These are phyloP conservation scores for Artibeus jamaicensis DNA, from an alignment of 2,797 vertebrate genomes.

Conservation along the genomic window DNA sequence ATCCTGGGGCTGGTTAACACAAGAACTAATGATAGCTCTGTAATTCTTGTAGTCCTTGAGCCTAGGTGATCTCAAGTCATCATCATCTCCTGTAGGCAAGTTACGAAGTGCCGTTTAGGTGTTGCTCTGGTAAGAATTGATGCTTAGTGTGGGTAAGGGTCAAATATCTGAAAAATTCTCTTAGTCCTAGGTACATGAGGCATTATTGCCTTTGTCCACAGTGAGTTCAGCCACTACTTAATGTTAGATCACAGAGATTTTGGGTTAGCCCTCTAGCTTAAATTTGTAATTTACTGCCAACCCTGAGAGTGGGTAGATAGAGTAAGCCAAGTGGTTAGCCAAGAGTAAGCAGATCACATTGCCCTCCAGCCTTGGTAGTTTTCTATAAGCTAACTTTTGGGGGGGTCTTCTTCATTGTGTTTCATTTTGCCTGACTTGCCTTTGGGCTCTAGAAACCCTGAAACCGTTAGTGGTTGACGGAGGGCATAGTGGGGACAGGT, in stretches of 20 bases:
- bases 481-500: background rate
- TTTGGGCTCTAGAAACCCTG: conserved; percentile 3
- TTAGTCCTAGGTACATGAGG: background rate
- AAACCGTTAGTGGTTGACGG: background rate
- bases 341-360: background rate
- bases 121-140: background rate
- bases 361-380: conserved; percentile 22
- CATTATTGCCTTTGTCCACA: too few relatives aligned
- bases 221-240: background rate
- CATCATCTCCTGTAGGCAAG: background rate
- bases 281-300: conserved; percentile 40
- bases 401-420: background rate
- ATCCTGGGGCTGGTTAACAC: background rate
- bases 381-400: conserved; percentile 20
- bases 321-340: too few relatives aligned
- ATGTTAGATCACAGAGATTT: background rate
- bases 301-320: conserved; percentile 1
- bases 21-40: background rate
- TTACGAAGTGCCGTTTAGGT: background rate
- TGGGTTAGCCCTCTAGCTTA: background rate
- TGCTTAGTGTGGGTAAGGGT: background rate
- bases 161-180: background rate
- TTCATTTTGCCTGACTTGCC: conserved; percentile 17
- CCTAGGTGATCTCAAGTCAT: background rate
- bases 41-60: background rate